phyloP scores from a whole-genome alignment of 2,797 vertebrate genomes.

The Microcaecilia unicolor region DNA sequence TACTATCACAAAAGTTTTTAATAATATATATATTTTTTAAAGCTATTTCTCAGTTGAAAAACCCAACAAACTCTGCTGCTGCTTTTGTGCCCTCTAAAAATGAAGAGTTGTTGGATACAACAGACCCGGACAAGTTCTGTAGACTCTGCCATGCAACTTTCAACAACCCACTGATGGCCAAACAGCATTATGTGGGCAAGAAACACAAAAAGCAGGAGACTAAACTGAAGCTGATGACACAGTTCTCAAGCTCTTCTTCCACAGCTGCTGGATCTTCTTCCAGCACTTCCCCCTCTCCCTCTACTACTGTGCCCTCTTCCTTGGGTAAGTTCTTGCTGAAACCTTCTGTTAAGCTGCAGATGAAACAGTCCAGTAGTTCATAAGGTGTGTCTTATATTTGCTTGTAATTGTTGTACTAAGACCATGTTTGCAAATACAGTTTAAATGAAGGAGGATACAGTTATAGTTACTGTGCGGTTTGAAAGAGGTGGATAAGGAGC shows the following conservation, averaged over 20 bases:
- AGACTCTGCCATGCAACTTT: constrained; percentile 88
- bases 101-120: constrained; percentile 46
- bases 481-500: too few relatives aligned
- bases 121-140: constrained; percentile 85
- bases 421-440: too few relatives aligned
- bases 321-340: too few relatives aligned
- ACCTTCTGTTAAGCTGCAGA: too few relatives aligned
- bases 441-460: too few relatives aligned
- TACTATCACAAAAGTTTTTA: constrained; percentile 9
- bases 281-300: too few relatives aligned
- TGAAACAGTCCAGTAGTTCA: too few relatives aligned
- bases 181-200: constrained; percentile 92
- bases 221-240: constrained; percentile 86
- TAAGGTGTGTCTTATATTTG: too few relatives aligned
- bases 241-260: constrained; percentile 50
- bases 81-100: constrained; percentile 41
- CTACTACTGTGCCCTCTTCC: too few relatives aligned
- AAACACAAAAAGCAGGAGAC: constrained; percentile 92
- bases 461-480: too few relatives aligned
- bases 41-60: constrained; percentile 26
- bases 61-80: constrained; percentile 28
- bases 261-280: too few relatives aligned
- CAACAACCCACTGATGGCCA: constrained; percentile 92
- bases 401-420: too few relatives aligned
- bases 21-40: constrained; percentile 36